These are phyloP conservation scores for Megaustenia siamemsis DNA, from an alignment of 2,888 invertebrate species.

Conservation along the genomic window DNA sequence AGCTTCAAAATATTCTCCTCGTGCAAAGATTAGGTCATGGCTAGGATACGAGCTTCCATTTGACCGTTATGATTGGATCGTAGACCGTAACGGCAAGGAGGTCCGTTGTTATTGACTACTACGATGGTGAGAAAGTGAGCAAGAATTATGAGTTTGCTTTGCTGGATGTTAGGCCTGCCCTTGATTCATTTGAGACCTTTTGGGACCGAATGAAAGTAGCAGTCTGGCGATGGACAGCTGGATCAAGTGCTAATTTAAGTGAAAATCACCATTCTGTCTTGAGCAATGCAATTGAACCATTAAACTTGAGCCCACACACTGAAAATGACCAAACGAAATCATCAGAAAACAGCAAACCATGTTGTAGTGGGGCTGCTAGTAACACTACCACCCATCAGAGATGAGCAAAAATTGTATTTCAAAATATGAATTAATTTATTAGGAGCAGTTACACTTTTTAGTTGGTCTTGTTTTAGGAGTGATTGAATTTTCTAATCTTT, in stretches of 20 bases:
- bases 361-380: no score
- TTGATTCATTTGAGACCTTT: constrained; percentile 89
- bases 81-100: constrained; percentile 92
- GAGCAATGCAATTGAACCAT: neutral
- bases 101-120: constrained; percentile 96
- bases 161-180: constrained; percentile 97
- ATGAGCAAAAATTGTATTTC: no score
- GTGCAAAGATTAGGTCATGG: constrained; percentile 92
- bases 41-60: constrained; percentile 92
- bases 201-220: constrained; percentile 98
- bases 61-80: constrained; percentile 99
- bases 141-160: constrained; percentile 92
- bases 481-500: no score
- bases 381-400: no score
- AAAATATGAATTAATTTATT: no score
- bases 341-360: no score
- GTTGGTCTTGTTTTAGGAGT: no score
- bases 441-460: no score
- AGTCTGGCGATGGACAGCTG: constrained; percentile 87
- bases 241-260: neutral
- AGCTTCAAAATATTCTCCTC: constrained; percentile 94
- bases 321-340: no score
- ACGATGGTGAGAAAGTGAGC: constrained; percentile 94
- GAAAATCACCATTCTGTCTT: constrained; percentile 44
- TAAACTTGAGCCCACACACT: constrained; percentile 21